Evolutionary conservation across 2,113 vertebrate genomes (phyloP), one percentile per base, ranked within the genome.

Genomic region (Gymnogyps californianus): DNA sequence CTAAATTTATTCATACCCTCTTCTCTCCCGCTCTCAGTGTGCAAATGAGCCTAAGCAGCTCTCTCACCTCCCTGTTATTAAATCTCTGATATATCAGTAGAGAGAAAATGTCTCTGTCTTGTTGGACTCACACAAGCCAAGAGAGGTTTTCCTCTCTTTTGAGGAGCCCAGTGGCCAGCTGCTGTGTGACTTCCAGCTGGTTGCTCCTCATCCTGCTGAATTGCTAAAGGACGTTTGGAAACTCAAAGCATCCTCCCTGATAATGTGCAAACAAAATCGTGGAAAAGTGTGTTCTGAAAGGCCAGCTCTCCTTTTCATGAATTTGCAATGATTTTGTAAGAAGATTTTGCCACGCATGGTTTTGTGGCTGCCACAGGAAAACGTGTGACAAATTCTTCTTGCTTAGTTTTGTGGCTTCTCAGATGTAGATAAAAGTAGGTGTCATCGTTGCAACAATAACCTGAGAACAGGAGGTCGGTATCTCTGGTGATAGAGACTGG

Each of bases 371-470:
- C 51, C 32, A 38, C 51, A 47, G 46, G 40, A 78, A 89, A 80
- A 34, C 0, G 0, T 15, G 24, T 24, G 47, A 52, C 52, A 93
- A 71, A 77, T 61, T 24, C 47, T 26, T 12, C 47, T 52, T n/a
- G 16, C 46, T 47, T 40, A 64, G 51, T 54, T 94, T 71, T 66
- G 67, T 85, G 75, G 21, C 32, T 87, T 80, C 52, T 59, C 38
- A 76, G 49, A 79, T 16, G 3, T 16, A 75, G 61, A 52, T 80
- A 55, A 46, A 91, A 70, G 16, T 24, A 70, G 10, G 25, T 78
- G 75, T 46, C 47, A n/a, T 14, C 22, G 24, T 86, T 2, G 0
- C 62, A 66, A 64, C 18, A 47, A 42, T 55, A 79, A 61, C 64
- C 52, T 65, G 11, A 62, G 51, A 76, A 69, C 44, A 67, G 34